These are phyloP conservation scores for Glyphotaelius pellucidus DNA, from an alignment of 2,888 invertebrate genomes.

Conservation along the genomic window DNA sequence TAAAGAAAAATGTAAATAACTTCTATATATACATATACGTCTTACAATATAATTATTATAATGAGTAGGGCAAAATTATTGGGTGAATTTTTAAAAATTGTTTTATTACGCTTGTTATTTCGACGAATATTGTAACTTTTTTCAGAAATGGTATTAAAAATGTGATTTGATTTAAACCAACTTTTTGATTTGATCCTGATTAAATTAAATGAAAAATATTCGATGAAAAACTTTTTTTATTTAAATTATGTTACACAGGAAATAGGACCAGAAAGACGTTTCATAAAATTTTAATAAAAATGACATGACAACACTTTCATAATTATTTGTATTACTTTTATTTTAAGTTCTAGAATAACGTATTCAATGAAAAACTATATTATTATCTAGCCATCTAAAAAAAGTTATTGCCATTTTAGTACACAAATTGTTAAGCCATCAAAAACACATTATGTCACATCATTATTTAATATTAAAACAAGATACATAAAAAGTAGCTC, in stretches of 20 bases:
- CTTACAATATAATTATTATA: neutral
- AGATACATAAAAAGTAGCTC: too few species aligned
- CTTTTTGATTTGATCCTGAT: neutral
- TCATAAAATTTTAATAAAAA: too few species aligned
- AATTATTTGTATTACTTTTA: too few species aligned
- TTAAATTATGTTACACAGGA: neutral
- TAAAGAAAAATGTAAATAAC: neutral
- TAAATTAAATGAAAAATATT: neutral
- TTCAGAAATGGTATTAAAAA: neutral
- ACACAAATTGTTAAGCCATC: too few species aligned
- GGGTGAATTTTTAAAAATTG: neutral
- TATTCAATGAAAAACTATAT: too few species aligned
- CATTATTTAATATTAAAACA: too few species aligned
- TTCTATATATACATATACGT: neutral
- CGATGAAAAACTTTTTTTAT: neutral
- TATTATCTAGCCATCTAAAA: too few species aligned
- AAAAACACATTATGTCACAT: too few species aligned
- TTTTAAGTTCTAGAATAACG: too few species aligned
- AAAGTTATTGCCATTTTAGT: too few species aligned
- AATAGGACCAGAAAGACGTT: too few species aligned
- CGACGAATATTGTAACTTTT: neutral
- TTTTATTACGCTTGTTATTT: neutral
- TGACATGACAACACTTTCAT: too few species aligned
- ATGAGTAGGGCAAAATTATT: neutral
- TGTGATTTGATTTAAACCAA: neutral